These are phyloP conservation scores for Brachycybe producta DNA, from an alignment of 2,888 invertebrate genomes.

Conservation along the genomic window DNA sequence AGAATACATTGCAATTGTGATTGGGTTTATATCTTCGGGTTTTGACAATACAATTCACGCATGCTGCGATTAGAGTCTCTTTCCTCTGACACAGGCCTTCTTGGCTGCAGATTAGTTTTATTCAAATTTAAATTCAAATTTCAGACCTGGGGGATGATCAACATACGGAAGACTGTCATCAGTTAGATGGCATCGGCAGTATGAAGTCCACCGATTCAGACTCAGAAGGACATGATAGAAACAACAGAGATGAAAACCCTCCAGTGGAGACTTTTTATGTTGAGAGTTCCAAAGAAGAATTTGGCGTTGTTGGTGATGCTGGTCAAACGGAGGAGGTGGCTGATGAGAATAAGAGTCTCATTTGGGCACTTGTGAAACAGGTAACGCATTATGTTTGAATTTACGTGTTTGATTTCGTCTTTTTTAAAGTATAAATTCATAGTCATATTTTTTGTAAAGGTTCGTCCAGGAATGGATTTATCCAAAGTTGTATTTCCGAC, in stretches of 20 bases:
- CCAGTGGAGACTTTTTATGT: slow-evolving; percentile 48
- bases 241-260: slow-evolving; percentile 33
- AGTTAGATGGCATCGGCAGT: slow-evolving; percentile 23
- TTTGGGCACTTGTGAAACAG: slow-evolving; percentile 90
- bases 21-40: too few species aligned
- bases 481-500: slow-evolving; percentile 86
- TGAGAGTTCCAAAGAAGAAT: slow-evolving; percentile 46
- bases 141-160: slow-evolving; percentile 58
- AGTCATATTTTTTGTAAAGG: slow-evolving; percentile 37
- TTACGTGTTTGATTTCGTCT: neutral
- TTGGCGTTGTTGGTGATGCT: slow-evolving; percentile 41
- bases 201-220: slow-evolving; percentile 50
- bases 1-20: too few species aligned
- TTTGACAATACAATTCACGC: too few species aligned
- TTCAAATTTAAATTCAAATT: neutral
- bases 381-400: slow-evolving; percentile 25
- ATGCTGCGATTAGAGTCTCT: too few species aligned
- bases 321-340: slow-evolving; percentile 76
- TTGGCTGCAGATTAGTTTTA: too few species aligned
- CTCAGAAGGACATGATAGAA: slow-evolving; percentile 42
- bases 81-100: too few species aligned
- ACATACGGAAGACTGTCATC: slow-evolving; percentile 46
- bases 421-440: neutral
- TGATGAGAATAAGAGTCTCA: slow-evolving; percentile 85
- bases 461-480: slow-evolving; percentile 90